A percentile compares a stretch with the other conserved stretches of the same genome.
Evolutionary conservation across 2,797 vertebrate species (phyloP).

Genomic region (Helicolenus hilgendorfi): DNA sequence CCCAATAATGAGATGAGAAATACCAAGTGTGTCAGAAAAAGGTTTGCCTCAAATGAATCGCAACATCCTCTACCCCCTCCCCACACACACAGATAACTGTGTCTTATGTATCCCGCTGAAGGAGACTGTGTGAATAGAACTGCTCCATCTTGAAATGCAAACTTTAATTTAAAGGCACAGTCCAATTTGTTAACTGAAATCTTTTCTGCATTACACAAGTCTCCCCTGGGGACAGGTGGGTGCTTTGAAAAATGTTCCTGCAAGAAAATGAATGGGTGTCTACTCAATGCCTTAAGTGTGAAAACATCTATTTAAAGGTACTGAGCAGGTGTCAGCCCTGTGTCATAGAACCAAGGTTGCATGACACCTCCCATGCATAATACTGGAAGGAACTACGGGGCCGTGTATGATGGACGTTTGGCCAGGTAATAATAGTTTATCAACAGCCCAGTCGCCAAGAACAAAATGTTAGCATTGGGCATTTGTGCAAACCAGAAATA

Average conservation of each 20-base stretch:
- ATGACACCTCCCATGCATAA: background rate
- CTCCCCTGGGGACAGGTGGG: background rate
- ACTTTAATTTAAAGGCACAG: conserved; percentile 36
- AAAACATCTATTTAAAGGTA: background rate
- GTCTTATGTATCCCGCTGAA: conserved; percentile 42
- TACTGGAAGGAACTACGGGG: background rate
- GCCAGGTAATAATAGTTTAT: background rate
- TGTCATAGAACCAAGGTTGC: background rate
- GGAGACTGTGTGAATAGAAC: conserved; percentile 26
- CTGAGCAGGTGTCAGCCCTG: conserved; percentile 1
- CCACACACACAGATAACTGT: conserved; percentile 13
- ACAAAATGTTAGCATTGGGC: too few relatives aligned
- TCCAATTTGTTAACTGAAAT: conserved; percentile 16
- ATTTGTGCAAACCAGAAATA: too few relatives aligned
- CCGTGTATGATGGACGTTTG: background rate
- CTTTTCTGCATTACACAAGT: background rate
- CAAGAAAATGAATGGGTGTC: background rate
- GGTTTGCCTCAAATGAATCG: conserved; percentile 81
- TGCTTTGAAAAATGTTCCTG: background rate
- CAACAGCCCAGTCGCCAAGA: background rate
- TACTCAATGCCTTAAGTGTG: background rate
- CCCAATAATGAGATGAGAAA: conserved; percentile 88
- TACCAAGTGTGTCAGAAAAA: conserved; percentile 87
- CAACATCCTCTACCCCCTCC: background rate
- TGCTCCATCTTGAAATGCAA: conserved; percentile 35